Evolutionary conservation across 2,888 invertebrate genomes (phyloP).

Genomic region (Melanostoma scalare): DNA sequence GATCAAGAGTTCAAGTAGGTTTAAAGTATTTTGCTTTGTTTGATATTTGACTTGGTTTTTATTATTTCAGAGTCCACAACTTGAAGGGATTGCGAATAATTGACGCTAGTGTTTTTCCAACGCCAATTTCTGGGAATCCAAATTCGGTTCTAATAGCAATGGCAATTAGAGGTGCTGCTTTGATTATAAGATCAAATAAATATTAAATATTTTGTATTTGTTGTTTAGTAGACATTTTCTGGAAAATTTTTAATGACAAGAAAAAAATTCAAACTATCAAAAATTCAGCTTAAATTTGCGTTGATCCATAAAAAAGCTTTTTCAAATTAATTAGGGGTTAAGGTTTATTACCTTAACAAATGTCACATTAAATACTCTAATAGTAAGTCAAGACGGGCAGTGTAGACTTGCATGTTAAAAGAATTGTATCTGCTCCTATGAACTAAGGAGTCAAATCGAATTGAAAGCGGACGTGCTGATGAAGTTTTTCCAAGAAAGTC

Average conservation of each 20-base stretch:
- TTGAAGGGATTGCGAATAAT: conserved; percentile 87
- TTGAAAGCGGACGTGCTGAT: too few relatives aligned
- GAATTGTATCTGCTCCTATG: too few relatives aligned
- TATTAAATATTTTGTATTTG: conserved; percentile 13
- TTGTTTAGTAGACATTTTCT: too few relatives aligned
- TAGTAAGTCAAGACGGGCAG: too few relatives aligned
- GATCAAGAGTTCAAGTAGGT: conserved; percentile 86
- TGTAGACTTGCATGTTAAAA: too few relatives aligned
- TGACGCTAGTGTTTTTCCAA: conserved; percentile 91
- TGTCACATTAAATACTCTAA: too few relatives aligned
- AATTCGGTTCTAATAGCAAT: conserved; percentile 87
- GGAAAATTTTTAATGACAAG: too few relatives aligned
- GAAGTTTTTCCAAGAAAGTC: too few relatives aligned
- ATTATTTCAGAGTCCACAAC: conserved; percentile 84
- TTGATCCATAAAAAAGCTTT: background rate
- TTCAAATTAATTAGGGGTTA: too few relatives aligned
- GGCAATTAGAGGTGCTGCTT: conserved; percentile 86
- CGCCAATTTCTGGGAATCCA: conserved; percentile 89
- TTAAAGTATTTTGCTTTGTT: background rate
- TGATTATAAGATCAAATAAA: conserved; percentile 81
- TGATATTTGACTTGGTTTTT: background rate
- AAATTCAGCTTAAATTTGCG: too few relatives aligned
- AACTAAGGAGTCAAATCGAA: too few relatives aligned
- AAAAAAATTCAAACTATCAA: background rate
- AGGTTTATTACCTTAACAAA: too few relatives aligned